These are phyloP conservation scores for Dendrolimus houi DNA, from an alignment of 2,888 invertebrate genomes.

Conservation along the genomic window DNA sequence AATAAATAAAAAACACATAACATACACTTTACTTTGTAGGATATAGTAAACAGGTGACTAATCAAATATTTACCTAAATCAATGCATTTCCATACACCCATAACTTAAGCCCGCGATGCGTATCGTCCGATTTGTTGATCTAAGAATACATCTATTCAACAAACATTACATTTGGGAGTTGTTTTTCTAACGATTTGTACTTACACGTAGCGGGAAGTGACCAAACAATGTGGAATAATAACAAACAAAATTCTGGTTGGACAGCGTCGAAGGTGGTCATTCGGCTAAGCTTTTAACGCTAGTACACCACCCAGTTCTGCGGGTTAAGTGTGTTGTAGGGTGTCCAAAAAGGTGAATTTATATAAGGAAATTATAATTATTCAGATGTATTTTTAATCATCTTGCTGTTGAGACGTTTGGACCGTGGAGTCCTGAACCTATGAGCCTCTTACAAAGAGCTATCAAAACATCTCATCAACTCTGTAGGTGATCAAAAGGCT, in stretches of 20 bases:
- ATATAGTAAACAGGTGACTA: not conserved
- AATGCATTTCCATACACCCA: not conserved
- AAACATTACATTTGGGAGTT: not conserved
- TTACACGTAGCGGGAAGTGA: slow-evolving; percentile 3
- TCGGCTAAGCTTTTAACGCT: slow-evolving; percentile 13
- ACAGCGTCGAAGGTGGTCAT: slow-evolving; percentile 12
- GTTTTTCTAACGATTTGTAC: not conserved
- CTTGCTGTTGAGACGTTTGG: no score
- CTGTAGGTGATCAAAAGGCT: no score
- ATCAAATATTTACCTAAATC: not conserved
- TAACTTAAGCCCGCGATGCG: slow-evolving; percentile 10
- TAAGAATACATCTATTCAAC: not conserved
- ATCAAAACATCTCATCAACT: no score
- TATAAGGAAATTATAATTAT: no score
- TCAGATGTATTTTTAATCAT: no score
- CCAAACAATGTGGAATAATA: not conserved
- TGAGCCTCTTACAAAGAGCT: no score
- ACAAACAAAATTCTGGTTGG: slow-evolving; percentile 1
- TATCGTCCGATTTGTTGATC: slow-evolving; percentile 5
- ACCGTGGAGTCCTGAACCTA: no score
- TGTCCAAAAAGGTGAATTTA: not conserved
- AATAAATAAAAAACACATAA: no score
- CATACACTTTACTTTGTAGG: no score
- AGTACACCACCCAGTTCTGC: slow-evolving; percentile 12
- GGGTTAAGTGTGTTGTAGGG: slow-evolving; percentile 8